A percentile compares a stretch with the other conserved stretches of the same genome.
Evolutionary conservation across 2,797 vertebrate genomes (phyloP).

Genomic region (Kryptopterus vitreolus): DNA sequence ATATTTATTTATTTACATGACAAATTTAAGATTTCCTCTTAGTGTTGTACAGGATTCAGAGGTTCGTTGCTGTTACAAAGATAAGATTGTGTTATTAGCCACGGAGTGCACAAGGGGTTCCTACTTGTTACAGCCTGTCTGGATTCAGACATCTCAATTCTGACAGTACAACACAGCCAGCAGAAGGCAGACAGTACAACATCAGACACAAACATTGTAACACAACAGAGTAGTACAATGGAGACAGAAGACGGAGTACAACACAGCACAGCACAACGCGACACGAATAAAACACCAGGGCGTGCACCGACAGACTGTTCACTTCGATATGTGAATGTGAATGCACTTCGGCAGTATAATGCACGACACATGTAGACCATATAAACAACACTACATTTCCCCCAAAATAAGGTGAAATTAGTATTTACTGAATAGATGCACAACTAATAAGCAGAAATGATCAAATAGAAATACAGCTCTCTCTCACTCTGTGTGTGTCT

Average conservation of each 20-base stretch:
- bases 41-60: neutral
- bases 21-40: neutral
- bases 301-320: too few species aligned
- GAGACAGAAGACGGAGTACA: neutral
- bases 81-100: neutral
- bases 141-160: neutral
- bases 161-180: neutral
- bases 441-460: neutral
- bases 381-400: neutral
- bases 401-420: neutral
- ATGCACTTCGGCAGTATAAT: too few species aligned
- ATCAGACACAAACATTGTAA: neutral
- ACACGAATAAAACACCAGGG: neutral
- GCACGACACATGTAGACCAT: neutral
- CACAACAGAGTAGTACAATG: neutral
- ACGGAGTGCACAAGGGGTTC: neutral
- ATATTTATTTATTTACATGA: too few species aligned
- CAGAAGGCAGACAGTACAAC: neutral
- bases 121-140: neutral
- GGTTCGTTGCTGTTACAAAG: neutral
- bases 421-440: neutral
- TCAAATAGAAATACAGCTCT: too few species aligned
- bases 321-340: too few species aligned
- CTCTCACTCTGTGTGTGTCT: too few species aligned
- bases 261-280: neutral